Percentiles rank a stretch among this genome's conserved stretches.
These are phyloP conservation scores for Diachasmimorpha longicaudata DNA, from an alignment of 1,140 invertebrate species.

Conservation along the genomic window DNA sequence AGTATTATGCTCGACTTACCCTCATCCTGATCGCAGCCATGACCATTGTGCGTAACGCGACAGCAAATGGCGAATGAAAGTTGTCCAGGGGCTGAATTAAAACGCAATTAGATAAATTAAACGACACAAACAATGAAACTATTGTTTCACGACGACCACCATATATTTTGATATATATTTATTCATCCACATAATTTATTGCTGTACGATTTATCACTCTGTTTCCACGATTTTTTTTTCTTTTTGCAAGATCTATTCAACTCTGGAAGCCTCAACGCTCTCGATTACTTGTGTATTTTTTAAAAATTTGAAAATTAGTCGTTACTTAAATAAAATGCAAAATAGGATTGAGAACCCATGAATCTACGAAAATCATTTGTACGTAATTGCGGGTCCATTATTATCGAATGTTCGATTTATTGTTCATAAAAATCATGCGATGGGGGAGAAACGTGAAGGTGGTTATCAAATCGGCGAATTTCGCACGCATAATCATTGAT, in stretches of 20 bases:
- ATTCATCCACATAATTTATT: slow-evolving; percentile 60
- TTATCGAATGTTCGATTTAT: neutral
- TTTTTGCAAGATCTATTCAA: neutral
- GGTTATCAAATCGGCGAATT: neutral
- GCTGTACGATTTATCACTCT: slow-evolving; percentile 48
- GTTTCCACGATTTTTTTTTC: slow-evolving; percentile 1
- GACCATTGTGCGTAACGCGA: neutral
- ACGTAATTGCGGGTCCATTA: neutral
- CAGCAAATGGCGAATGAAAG: slow-evolving; percentile 33
- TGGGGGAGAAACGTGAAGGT: neutral
- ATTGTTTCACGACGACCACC: slow-evolving; percentile 52
- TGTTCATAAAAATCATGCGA: neutral
- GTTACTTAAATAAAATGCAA: slow-evolving; percentile 20
- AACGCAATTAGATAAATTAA: slow-evolving; percentile 7
- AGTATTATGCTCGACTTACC: slow-evolving; percentile 50
- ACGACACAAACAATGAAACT: slow-evolving; percentile 44
- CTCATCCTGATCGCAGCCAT: slow-evolving; percentile 54
- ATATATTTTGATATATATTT: slow-evolving; percentile 59
- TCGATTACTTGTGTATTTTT: slow-evolving; percentile 13
- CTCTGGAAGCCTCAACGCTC: neutral
- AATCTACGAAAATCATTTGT: neutral
- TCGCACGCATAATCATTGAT: neutral
- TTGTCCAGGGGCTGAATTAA: slow-evolving; percentile 25
- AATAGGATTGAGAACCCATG: neutral
- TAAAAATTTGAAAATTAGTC: slow-evolving; percentile 15